These are phyloP conservation scores for Corythornis vintsioides DNA, from an alignment of 2,113 vertebrate genomes.

Conservation along the genomic window DNA sequence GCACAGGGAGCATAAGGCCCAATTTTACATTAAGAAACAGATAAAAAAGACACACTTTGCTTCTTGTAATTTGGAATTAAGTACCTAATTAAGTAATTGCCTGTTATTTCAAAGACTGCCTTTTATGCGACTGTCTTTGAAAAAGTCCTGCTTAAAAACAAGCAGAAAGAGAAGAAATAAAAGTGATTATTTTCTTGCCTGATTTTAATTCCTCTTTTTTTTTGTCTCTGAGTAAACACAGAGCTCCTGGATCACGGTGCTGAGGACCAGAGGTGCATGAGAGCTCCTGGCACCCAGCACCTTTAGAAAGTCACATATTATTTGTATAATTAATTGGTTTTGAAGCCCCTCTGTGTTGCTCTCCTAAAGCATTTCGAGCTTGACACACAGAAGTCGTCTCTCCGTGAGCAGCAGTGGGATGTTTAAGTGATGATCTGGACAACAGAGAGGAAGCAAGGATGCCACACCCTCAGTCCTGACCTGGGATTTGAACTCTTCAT, in stretches of 20 bases:
- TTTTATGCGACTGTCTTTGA: not conserved
- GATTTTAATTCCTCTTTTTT: not conserved
- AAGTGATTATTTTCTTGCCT: not conserved
- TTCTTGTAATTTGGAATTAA: conserved; percentile 22
- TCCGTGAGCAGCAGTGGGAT: fast-evolving
- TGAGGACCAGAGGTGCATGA: not conserved
- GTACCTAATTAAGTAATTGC: conserved; percentile 49
- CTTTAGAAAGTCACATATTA: not conserved
- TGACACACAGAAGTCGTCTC: not conserved
- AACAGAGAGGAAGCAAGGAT: not conserved
- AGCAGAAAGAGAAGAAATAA: not conserved
- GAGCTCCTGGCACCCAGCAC: fast-evolving
- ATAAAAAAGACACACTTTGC: not conserved
- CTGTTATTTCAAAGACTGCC: conserved; percentile 4
- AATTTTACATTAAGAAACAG: not conserved
- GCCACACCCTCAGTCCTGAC: not conserved
- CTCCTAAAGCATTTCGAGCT: not conserved
- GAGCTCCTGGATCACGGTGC: not conserved
- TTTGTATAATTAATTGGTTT: conserved; percentile 28
- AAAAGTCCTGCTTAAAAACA: conserved; percentile 2
- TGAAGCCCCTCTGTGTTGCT: not conserved
- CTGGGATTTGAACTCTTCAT: not conserved
- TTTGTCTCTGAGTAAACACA: fast-evolving
- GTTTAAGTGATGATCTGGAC: not conserved
- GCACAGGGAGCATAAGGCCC: not conserved